Evolutionary conservation across 2,888 invertebrate genomes (phyloP), one percentile per base, ranked within the genome.

Genomic region (Amphipyra tragopoginis): DNA sequence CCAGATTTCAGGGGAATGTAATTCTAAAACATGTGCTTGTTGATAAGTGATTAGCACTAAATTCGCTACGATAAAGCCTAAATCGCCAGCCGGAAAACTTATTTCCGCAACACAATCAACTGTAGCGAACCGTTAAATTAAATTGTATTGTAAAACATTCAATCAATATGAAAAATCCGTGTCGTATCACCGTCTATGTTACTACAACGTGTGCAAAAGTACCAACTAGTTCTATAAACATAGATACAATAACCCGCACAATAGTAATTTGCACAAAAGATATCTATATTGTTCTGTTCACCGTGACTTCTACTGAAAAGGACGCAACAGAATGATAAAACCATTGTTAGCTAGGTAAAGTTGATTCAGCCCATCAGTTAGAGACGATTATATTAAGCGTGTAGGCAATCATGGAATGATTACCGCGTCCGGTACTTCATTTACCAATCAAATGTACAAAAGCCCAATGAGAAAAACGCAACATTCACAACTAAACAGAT

Each of bases 331-430:
- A 75, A 83, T 79, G 84, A 88, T 87, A 87, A 85, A 87, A 85
- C 81, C 87, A 21, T 21, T 21, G 84, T 86, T 65, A 78, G 76
- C 86, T 83, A 84, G 83, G 90, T 89, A 90, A 91, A 91, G 86
- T 85, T 85, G 84, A 90, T 90, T 89, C 87, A 79, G 83, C 75
- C 79, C 77, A 81, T 64, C 59, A 84, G 80, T 77, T 84, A 81
- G 78, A 83, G 77, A 87, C 86, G 84, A 92, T 93, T 92, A 91
- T 89, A 81, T 73, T 88, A 90, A 92, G 87, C 86, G 91, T 87
- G 82, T 78, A 79, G 79, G 85, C 86, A 91, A 93, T 93, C 90
- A 93, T 92, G 83, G 80, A 86, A 93, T 90, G 89, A 93, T 93
- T 93, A 92, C 89, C 69, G 69, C 89, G 87, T 93, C 93, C 93